phyloP scores from a whole-genome alignment of 2,888 invertebrate species.

The Drosophila kanekoi region DNA sequence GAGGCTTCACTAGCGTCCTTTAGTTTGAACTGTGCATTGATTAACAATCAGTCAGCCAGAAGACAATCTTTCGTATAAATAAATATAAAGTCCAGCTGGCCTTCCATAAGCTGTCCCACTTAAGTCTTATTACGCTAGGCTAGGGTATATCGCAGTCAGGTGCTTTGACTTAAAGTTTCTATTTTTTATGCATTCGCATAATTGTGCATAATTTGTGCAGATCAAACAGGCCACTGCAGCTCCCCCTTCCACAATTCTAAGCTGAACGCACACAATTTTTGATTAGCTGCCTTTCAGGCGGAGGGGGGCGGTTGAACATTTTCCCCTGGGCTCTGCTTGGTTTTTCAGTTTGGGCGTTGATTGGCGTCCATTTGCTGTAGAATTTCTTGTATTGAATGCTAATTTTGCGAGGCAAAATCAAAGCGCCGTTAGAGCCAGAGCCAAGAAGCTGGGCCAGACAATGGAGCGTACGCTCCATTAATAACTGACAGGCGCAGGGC shows the following conservation, averaged over 20 bases:
- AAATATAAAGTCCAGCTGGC: too few species aligned
- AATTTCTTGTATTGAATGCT: constrained; percentile 80
- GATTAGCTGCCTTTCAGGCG: constrained; percentile 11
- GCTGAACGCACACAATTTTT: constrained; percentile 11
- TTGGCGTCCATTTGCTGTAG: constrained; percentile 62
- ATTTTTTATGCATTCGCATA: constrained; percentile 34
- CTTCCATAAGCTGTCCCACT: too few species aligned
- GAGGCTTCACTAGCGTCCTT: too few species aligned
- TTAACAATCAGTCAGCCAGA: too few species aligned
- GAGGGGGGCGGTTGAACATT: background rate
- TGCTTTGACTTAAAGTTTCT: background rate
- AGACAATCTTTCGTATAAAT: too few species aligned
- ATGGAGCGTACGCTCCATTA: constrained; percentile 72
- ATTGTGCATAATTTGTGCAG: constrained; percentile 66
- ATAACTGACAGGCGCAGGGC: constrained; percentile 73
- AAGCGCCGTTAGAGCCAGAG: constrained; percentile 69
- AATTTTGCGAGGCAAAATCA: constrained; percentile 74
- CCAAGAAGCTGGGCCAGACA: constrained; percentile 51
- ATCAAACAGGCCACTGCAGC: constrained; percentile 12
- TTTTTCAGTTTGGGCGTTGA: constrained; percentile 70
- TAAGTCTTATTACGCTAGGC: too few species aligned
- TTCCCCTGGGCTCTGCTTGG: constrained; percentile 10
- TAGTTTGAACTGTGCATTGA: too few species aligned
- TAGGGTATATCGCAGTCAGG: constrained; percentile 12
- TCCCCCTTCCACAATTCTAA: background rate